Conservation (phyloP, 1,140 invertebrate genomes). For the Pteromalus puparum region DNA sequence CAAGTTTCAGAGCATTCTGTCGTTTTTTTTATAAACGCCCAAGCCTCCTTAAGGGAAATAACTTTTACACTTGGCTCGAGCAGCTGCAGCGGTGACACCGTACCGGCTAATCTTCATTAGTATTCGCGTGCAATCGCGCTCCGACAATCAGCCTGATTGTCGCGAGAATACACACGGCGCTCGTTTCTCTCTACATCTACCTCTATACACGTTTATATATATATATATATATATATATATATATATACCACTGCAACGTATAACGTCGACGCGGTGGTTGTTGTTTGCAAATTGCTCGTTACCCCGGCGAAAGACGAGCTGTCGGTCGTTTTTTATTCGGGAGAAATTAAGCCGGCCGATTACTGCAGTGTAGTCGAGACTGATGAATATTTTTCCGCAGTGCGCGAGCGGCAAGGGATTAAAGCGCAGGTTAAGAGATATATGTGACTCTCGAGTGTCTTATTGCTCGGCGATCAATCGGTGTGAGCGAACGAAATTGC, state of each 20-base stretch:
- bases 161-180: conserved; percentile 40
- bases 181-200: neutral
- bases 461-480: neutral
- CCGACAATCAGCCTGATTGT: conserved; percentile 60
- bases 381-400: conserved; percentile 21
- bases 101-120: conserved; percentile 56
- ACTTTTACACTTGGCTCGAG: neutral
- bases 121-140: conserved; percentile 54
- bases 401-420: neutral
- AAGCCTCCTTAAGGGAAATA: conserved; percentile 32
- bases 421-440: neutral
- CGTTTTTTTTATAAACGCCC: no score
- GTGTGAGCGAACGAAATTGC: no score
- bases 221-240: neutral
- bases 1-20: no score
- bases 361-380: neutral
- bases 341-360: neutral
- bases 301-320: neutral
- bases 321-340: conserved; percentile 11
- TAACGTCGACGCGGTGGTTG: neutral
- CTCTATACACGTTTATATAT: neutral
- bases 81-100: neutral
- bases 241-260: no score
- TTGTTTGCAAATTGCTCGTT: conserved; percentile 59
- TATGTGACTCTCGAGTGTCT: neutral